phyloP scores from a whole-genome alignment of 1,140 invertebrate species.

The Nasonia longicornis region DNA sequence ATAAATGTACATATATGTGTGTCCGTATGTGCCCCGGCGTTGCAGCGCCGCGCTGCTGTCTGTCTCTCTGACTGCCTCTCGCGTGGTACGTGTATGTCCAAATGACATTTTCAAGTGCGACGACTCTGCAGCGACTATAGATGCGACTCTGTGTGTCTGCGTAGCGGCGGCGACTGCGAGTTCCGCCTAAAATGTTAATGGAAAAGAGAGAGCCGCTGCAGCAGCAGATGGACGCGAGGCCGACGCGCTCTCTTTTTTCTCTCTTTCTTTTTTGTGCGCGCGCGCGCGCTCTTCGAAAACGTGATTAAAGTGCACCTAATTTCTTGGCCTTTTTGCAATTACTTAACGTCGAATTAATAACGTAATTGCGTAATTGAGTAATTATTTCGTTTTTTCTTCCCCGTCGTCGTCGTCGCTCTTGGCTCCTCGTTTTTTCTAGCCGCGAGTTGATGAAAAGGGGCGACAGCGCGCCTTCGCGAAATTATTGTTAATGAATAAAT shows the following conservation, averaged over 20 bases:
- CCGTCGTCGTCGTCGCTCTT: not conserved
- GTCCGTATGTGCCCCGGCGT: too few species aligned
- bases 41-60: not conserved
- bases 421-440: not conserved
- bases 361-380: slow-evolving; percentile 44
- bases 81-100: not conserved
- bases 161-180: not conserved
- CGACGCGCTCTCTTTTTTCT: not conserved
- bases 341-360: slow-evolving; percentile 47
- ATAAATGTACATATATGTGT: too few species aligned
- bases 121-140: not conserved
- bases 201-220: slow-evolving; percentile 27
- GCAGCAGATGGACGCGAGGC: slow-evolving; percentile 5
- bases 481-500: slow-evolving; percentile 42
- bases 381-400: slow-evolving; percentile 29
- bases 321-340: slow-evolving; percentile 43
- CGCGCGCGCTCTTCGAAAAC: slow-evolving; percentile 11
- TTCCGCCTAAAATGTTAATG: slow-evolving; percentile 39
- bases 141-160: not conserved
- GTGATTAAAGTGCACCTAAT: slow-evolving; percentile 44
- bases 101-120: slow-evolving; percentile 43
- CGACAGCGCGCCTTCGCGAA: slow-evolving; percentile 8
- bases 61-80: not conserved
- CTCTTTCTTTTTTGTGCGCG: not conserved
- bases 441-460: slow-evolving; percentile 18